Evolutionary conservation across 2,888 invertebrate species (phyloP), one percentile per base, ranked within the genome.

Genomic region (Drosophila subsilvestris): DNA sequence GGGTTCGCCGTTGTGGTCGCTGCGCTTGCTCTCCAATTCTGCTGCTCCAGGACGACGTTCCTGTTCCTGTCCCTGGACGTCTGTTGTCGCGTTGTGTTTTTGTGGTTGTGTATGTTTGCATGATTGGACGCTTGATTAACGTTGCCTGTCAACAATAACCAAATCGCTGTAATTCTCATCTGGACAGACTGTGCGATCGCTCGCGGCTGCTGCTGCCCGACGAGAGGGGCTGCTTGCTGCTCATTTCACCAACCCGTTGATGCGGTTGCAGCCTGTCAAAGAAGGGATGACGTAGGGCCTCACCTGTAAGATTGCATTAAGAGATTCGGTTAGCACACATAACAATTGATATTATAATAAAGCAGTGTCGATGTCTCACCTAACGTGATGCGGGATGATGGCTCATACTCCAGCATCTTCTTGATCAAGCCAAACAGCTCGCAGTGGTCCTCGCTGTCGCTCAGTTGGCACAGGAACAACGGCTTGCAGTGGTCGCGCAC

Each of bases 401-500:
- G 99, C 92, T 99, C 98, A 93, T 99, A 99, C 88, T 98, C 98
- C 91, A 99, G 93, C 99, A 99, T 99, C 92, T 96, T 95, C 89
- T 96, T 95, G 85, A 99, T 96, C 90, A 99, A 94, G 92, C 99
- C 98, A 93, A 99, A 99, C 89, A 99, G 93, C 91, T 97, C 96
- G 75, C 96, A 95, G 92, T 99, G 97, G 90, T 99, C 99, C 80
- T 97, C 96, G 86, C 97, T 96, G 85, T 97, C 98, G 88, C 94
- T 95, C 90, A 96, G 94, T 92, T 97, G 95, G 93, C 98, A 98
- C 93, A 98, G 95, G 97, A 98, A 95, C 63, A 99, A 93, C 61
- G 98, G 98, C 94, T 98, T 98, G 93, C 99, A 99, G 92, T 98
- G 98, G 92, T 99, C 98, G 88, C 98, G 95, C 47, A 99, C 99